phyloP scores from a whole-genome alignment of 2,888 invertebrate species.

The Ernsta delagoae region DNA sequence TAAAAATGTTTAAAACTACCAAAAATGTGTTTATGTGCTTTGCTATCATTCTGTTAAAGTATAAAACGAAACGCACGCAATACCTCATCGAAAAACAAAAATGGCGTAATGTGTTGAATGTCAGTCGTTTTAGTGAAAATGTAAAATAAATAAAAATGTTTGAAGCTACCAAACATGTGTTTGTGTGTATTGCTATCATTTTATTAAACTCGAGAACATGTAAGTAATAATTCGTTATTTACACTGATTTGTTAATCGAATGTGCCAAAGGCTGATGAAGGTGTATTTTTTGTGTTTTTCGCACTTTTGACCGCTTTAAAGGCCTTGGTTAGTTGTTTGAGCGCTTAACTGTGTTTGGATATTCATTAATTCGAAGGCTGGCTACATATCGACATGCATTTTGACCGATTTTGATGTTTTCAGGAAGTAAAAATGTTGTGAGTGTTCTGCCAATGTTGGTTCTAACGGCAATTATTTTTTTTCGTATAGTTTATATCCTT shows the following conservation, averaged over 20 bases:
- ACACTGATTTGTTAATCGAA: background rate
- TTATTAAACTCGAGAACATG: constrained; percentile 61
- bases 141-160: constrained; percentile 78
- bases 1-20: no score
- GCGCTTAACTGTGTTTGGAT: constrained; percentile 33
- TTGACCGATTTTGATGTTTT: background rate
- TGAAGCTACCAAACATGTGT: constrained; percentile 58
- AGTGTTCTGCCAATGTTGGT: constrained; percentile 12
- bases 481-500: constrained; percentile 37
- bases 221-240: constrained; percentile 54
- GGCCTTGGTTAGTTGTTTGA: constrained; percentile 41
- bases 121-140: constrained; percentile 71
- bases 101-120: constrained; percentile 70
- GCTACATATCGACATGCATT: background rate
- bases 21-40: no score
- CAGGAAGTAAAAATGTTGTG: background rate
- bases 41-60: background rate
- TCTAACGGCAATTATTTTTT: constrained; percentile 38
- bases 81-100: constrained; percentile 57
- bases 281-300: constrained; percentile 37
- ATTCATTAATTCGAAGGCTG: constrained; percentile 33
- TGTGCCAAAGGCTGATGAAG: background rate
- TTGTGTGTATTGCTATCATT: constrained; percentile 59
- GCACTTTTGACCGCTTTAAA: constrained; percentile 26
- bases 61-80: background rate